phyloP scores from a whole-genome alignment of 53 echinoderm and acorn worm species.

The Apostichopus leukothele region DNA sequence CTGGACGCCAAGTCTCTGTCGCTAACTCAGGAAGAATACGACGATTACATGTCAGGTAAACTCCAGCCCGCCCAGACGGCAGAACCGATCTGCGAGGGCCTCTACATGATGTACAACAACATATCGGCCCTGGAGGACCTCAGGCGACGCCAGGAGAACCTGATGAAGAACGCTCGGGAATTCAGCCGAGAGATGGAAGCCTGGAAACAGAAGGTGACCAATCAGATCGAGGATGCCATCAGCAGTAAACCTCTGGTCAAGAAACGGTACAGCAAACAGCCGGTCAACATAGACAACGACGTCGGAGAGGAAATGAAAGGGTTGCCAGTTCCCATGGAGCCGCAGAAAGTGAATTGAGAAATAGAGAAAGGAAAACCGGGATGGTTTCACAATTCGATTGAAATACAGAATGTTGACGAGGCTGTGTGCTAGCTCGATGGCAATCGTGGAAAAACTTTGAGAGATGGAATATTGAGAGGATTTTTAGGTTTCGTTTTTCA shows the following conservation, averaged over 20 bases:
- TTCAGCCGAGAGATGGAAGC: slow-evolving; percentile 79
- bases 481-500: no score
- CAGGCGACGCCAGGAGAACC: slow-evolving; percentile 75
- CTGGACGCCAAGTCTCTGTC: slow-evolving; percentile 93
- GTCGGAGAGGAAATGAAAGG: slow-evolving; percentile 50
- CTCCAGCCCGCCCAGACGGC: slow-evolving; percentile 69
- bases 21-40: slow-evolving; percentile 84
- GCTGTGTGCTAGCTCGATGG: no score
- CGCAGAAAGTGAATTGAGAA: slow-evolving; percentile 36
- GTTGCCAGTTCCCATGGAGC: slow-evolving; percentile 60
- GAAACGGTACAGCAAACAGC: slow-evolving; percentile 61
- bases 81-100: slow-evolving; percentile 89
- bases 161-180: slow-evolving; percentile 78
- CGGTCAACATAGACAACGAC: slow-evolving; percentile 74
- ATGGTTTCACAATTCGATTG: no score
- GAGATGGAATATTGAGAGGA: no score
- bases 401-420: no score
- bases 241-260: slow-evolving; percentile 78
- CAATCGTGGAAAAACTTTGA: no score
- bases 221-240: slow-evolving; percentile 76
- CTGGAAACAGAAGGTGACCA: slow-evolving; percentile 74
- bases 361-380: not conserved
- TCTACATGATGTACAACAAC: slow-evolving; percentile 92
- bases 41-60: slow-evolving; percentile 91
- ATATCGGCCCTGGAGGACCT: slow-evolving; percentile 87